Evolutionary conservation across 1,140 invertebrate species (phyloP), one percentile per base, ranked within the genome.

Genomic region (Lepidotrigona ventralis): DNA sequence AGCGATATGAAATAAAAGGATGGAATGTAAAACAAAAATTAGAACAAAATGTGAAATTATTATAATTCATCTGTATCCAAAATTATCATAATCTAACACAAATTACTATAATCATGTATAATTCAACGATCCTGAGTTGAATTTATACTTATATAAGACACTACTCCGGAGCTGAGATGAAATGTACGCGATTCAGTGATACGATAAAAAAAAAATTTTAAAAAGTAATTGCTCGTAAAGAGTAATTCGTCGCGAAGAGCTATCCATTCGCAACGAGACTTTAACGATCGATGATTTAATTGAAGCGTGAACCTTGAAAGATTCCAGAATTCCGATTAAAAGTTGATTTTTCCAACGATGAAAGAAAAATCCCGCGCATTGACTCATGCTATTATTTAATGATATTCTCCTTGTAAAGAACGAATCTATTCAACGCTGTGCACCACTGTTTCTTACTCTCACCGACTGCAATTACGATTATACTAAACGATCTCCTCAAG

Each of bases 321-420:
- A 75, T 87, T 69, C 33, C 39, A 72, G 79, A 79, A 71, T 71
- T 33, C 29, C 39, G 51, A 17, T 11, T 53, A 84, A 76, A 86
- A 76, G 63, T 15, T n/a, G 66, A 68, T 69, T 83, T 33, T 82
- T 78, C 60, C 72, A n/a, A 21, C 12, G 53, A 21, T 21, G 21
- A 77, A 53, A 53, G 56, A 39, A 69, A 81, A 87, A 74, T 85
- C 39, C 11, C 12, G 66, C 21, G 21, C 56, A 74, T 21, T 78
- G 74, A 87, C 14, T 84, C 83, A 79, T 11, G 29, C 19, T 56
- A 80, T 74, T 39, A 64, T 56, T 39, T n/a, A 68, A 60, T n/a
- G 70, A 75, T 63, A 33, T 53, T 68, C 80, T 68, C 29, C 63
- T 69, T 58, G 80, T 63, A 51, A 64, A 29, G 17, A 60, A 79